phyloP scores from a whole-genome alignment of 2,888 invertebrate species.

The Microplitis deprimator region DNA sequence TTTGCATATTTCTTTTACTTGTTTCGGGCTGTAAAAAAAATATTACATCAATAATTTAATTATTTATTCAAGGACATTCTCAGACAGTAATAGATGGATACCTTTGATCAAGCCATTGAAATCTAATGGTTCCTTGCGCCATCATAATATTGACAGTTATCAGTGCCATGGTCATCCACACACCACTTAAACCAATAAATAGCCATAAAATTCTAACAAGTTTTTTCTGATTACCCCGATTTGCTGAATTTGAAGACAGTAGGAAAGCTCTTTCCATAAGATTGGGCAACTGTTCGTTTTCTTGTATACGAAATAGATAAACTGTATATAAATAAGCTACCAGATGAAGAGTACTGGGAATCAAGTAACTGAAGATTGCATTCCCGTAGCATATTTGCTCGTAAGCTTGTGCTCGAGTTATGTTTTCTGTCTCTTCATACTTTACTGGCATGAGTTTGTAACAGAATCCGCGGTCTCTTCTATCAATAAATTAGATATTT shows the following conservation, averaged over 20 bases:
- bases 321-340: slow-evolving; percentile 82
- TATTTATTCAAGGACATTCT: slow-evolving; percentile 37
- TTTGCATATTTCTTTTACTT: slow-evolving; percentile 74
- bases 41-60: slow-evolving; percentile 24
- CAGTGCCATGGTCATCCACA: slow-evolving; percentile 82
- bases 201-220: slow-evolving; percentile 82
- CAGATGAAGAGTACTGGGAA: slow-evolving; percentile 83
- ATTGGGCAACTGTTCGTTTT: slow-evolving; percentile 87
- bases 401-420: slow-evolving; percentile 72
- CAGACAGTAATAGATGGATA: slow-evolving; percentile 56
- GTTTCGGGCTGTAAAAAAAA: slow-evolving; percentile 70
- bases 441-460: slow-evolving; percentile 71
- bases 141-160: slow-evolving; percentile 79
- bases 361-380: slow-evolving; percentile 80
- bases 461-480: slow-evolving; percentile 82
- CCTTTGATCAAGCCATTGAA: slow-evolving; percentile 78
- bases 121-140: slow-evolving; percentile 76
- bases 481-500: slow-evolving; percentile 65
- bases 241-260: slow-evolving; percentile 79
- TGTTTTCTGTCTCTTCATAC: slow-evolving; percentile 48
- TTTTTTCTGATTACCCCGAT: slow-evolving; percentile 79
- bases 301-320: slow-evolving; percentile 81
- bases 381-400: slow-evolving; percentile 81
- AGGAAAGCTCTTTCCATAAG: slow-evolving; percentile 87
- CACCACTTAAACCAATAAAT: slow-evolving; percentile 79